phyloP scores from a whole-genome alignment of 2,888 invertebrate species.

The Drosophila paramelanica region DNA sequence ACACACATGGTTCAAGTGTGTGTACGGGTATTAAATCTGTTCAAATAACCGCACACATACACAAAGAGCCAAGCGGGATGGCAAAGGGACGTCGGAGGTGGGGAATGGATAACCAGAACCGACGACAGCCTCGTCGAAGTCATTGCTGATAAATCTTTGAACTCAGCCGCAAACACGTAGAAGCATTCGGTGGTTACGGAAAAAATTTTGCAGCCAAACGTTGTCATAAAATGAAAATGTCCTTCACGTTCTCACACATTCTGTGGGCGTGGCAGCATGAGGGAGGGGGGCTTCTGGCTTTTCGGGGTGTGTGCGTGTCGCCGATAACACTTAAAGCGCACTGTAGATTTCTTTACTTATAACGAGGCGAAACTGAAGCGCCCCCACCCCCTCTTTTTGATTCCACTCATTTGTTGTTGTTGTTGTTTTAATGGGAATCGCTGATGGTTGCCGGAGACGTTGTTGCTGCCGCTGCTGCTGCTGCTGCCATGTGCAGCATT shows the following conservation, averaged over 20 bases:
- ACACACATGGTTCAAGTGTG: constrained; percentile 26
- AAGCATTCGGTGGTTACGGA: constrained; percentile 77
- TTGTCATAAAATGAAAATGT: constrained; percentile 81
- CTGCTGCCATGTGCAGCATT: constrained; percentile 77
- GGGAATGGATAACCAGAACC: constrained; percentile 34
- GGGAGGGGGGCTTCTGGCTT: constrained; percentile 12
- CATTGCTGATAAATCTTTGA: constrained; percentile 80
- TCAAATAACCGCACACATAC: constrained; percentile 71
- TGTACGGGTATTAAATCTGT: constrained; percentile 75
- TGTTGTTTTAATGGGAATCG: constrained; percentile 75
- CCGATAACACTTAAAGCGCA: constrained; percentile 81
- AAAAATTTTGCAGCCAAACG: constrained; percentile 64
- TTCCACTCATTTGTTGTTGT: constrained; percentile 43
- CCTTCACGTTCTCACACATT: constrained; percentile 74
- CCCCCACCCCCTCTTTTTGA: not conserved
- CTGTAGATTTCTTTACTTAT: constrained; percentile 80
- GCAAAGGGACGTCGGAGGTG: not conserved
- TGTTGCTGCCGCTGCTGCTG: constrained; percentile 2
- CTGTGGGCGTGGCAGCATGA: constrained; percentile 48
- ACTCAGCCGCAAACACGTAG: constrained; percentile 80
- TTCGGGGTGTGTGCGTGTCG: constrained; percentile 69
- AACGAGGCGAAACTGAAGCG: constrained; percentile 67
- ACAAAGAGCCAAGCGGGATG: constrained; percentile 2
- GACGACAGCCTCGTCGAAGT: constrained; percentile 78
- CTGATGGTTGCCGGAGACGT: constrained; percentile 49